Percentiles rank a stretch among this genome's conserved stretches.
Evolutionary conservation across 1,140 invertebrate species (phyloP).

Genomic region (Lucilia sericata): DNA sequence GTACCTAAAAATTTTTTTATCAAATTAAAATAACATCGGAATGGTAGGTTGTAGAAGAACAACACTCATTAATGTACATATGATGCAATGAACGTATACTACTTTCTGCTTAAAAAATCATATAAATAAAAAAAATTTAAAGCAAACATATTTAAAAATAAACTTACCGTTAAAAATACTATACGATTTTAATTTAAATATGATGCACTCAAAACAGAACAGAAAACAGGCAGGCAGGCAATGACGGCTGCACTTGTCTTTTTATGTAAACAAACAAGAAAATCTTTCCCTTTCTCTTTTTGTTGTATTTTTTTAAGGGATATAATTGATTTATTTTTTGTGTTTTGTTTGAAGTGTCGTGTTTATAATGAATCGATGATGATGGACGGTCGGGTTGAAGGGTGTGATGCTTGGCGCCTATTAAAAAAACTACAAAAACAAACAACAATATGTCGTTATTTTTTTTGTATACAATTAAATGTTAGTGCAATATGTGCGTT

Average conservation of each 20-base stretch:
- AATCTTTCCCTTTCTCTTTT: too few relatives aligned
- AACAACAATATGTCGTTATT: background rate
- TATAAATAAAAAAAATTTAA: too few relatives aligned
- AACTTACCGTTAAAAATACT: conserved; percentile 12
- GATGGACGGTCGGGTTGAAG: background rate
- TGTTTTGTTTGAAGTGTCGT: background rate
- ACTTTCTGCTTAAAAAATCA: too few relatives aligned
- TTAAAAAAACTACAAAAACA: background rate
- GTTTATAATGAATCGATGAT: background rate
- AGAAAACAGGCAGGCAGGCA: background rate
- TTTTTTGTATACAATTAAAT: background rate
- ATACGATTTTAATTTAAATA: background rate
- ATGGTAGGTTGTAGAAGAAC: too few relatives aligned
- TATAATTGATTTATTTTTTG: conserved; percentile 8
- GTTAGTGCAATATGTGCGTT: conserved; percentile 14
- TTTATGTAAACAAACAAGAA: conserved; percentile 17
- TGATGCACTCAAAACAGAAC: background rate
- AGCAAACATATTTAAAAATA: background rate
- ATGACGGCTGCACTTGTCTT: background rate
- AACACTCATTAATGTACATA: too few relatives aligned
- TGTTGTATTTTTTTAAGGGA: background rate
- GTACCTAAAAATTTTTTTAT: too few relatives aligned
- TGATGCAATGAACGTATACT: too few relatives aligned
- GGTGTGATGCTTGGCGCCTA: background rate
- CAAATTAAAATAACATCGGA: too few relatives aligned